Conservation (phyloP, 2,113 vertebrate species). For the Vireo altiloquus region DNA sequence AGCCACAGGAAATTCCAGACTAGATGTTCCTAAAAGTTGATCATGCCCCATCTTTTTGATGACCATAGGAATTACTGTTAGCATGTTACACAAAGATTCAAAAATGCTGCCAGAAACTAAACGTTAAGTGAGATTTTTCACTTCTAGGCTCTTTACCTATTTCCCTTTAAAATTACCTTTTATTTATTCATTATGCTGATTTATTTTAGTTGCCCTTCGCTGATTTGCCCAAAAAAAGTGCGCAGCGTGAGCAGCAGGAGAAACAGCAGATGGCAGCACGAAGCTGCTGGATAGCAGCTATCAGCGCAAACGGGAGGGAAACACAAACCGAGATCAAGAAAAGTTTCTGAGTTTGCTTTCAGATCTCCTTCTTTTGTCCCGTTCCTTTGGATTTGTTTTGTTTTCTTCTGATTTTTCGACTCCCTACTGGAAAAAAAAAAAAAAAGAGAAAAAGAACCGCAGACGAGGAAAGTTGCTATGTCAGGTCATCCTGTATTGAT, state of each 20-base stretch:
- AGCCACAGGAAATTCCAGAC: not conserved
- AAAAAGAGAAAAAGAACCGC: not conserved
- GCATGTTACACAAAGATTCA: not conserved
- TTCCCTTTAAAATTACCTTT: not conserved
- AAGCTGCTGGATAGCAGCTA: not conserved
- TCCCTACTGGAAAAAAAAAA: not conserved
- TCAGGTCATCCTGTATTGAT: not conserved
- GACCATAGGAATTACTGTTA: not conserved
- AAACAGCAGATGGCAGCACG: constrained; percentile 72
- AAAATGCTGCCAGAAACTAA: not conserved
- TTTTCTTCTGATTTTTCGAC: not conserved
- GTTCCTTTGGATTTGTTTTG: not conserved
- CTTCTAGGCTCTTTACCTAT: not conserved
- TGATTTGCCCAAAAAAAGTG: not conserved
- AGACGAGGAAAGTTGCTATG: not conserved
- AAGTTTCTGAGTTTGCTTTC: not conserved
- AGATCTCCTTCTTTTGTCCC: not conserved
- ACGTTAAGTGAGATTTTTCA: not conserved
- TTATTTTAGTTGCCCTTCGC: not conserved
- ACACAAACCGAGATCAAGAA: accelerated
- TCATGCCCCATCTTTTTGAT: not conserved
- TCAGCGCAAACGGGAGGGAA: not conserved
- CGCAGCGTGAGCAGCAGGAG: not conserved
- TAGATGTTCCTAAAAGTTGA: not conserved
- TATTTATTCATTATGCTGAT: not conserved